Conservation (phyloP, 2,797 vertebrate species). For the Galago senegalensis region DNA sequence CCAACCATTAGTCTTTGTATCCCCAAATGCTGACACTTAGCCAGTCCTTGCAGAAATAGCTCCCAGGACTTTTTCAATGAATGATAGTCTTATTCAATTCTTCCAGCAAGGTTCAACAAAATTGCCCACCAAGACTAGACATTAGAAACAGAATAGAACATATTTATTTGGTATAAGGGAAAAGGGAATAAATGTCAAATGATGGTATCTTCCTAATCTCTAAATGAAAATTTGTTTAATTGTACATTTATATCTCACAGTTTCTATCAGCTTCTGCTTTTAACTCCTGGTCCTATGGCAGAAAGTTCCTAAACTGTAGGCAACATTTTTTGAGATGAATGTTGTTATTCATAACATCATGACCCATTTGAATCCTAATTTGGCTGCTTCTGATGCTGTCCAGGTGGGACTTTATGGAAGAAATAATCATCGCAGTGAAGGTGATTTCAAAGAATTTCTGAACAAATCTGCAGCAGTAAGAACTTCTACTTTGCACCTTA, state of each 20-base stretch:
- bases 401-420: background rate
- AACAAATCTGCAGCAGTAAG: background rate
- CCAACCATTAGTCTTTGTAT: background rate
- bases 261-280: background rate
- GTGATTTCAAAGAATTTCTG: background rate
- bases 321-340: background rate
- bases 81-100: background rate
- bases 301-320: background rate
- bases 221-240: background rate
- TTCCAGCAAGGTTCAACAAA: background rate
- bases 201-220: background rate
- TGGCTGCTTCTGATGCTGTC: background rate
- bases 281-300: background rate
- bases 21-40: background rate
- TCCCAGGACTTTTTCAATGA: background rate
- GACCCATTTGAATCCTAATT: background rate
- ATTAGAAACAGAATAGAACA: background rate
- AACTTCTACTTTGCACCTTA: background rate
- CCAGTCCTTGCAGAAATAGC: background rate
- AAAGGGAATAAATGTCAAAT: background rate
- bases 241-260: no score
- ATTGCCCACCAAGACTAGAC: background rate
- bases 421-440: background rate
- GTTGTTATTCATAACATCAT: background rate
- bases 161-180: background rate